These are phyloP conservation scores for Micropterix aruncella DNA, from an alignment of 2,888 invertebrate species.

Conservation along the genomic window DNA sequence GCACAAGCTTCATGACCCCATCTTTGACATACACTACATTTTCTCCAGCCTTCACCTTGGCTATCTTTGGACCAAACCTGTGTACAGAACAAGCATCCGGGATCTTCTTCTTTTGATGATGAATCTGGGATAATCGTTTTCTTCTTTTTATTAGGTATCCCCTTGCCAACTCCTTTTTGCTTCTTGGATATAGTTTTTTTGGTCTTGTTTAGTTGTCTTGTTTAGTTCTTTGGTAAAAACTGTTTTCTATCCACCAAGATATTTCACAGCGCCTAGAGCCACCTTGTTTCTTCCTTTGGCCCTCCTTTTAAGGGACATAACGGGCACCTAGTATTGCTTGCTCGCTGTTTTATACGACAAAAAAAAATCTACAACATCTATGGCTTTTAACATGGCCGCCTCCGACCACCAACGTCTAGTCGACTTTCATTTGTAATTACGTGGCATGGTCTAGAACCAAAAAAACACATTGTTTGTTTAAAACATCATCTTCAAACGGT, in stretches of 20 bases:
- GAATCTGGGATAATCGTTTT: too few relatives aligned
- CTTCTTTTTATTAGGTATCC: too few relatives aligned
- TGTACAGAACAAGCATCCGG: too few relatives aligned
- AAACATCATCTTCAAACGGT: background rate
- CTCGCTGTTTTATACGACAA: background rate
- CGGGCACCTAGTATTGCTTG: too few relatives aligned
- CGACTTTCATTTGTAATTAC: background rate
- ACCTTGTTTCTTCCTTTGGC: background rate
- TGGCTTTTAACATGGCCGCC: background rate
- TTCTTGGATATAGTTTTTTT: too few relatives aligned
- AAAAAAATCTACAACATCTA: background rate
- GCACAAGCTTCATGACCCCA: too few relatives aligned
- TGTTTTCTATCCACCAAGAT: background rate
- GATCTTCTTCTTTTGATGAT: too few relatives aligned
- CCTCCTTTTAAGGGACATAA: background rate
- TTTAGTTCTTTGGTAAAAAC: background rate
- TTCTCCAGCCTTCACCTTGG: too few relatives aligned
- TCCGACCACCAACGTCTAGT: background rate
- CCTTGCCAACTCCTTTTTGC: too few relatives aligned
- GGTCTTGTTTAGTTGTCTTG: too few relatives aligned
- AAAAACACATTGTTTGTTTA: background rate
- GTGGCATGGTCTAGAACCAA: conserved; percentile 1
- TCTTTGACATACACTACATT: too few relatives aligned
- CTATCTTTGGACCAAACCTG: too few relatives aligned
- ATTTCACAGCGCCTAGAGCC: background rate